Conservation (phyloP, 2,113 vertebrate species). For the Trachemys scripta region DNA sequence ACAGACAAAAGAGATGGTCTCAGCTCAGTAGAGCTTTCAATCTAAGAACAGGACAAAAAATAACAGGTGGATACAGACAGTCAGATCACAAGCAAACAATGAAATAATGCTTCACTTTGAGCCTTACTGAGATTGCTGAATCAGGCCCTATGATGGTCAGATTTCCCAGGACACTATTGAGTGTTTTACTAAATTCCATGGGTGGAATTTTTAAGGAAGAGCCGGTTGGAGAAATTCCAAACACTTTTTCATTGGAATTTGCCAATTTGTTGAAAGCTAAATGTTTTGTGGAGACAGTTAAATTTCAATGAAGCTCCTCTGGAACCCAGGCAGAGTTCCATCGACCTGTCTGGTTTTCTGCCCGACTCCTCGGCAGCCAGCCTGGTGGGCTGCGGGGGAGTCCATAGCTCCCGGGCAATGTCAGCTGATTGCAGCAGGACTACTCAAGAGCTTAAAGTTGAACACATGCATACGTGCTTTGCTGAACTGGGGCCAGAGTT, state of each 20-base stretch:
- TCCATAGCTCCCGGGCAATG: background rate
- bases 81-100: background rate
- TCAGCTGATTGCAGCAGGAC: background rate
- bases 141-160: background rate
- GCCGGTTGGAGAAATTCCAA: fast-evolving
- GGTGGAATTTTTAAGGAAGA: background rate
- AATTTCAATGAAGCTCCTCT: background rate
- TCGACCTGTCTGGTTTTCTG: fast-evolving
- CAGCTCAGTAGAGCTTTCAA: background rate
- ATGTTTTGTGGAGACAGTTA: background rate
- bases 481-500: background rate
- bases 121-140: background rate
- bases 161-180: background rate
- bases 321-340: background rate
- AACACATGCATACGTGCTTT: background rate
- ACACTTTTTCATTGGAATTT: background rate
- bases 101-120: background rate
- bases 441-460: background rate
- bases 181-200: background rate
- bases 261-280: background rate
- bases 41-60: background rate
- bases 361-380: fast-evolving
- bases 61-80: background rate
- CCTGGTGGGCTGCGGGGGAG: background rate
- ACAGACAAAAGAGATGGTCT: background rate